Conservation (phyloP, 2,888 invertebrate genomes). For the Labia minor region DNA sequence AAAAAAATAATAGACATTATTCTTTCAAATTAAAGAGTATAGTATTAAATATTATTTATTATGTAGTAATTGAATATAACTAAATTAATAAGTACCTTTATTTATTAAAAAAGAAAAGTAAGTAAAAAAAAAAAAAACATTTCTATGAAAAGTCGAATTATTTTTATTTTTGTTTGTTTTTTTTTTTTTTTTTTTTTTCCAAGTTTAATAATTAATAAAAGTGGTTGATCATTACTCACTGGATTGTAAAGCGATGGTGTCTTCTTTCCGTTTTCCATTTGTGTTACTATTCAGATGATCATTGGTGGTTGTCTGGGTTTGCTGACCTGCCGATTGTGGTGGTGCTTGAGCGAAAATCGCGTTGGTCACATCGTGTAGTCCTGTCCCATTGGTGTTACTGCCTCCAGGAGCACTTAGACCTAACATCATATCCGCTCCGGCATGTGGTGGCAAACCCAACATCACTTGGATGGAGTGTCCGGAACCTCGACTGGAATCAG, state of each 20-base stretch:
- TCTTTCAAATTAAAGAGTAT: too few relatives aligned
- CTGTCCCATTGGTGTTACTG: not conserved
- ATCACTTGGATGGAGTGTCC: conserved; percentile 32
- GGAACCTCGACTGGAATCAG: conserved; percentile 27
- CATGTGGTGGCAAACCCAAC: conserved; percentile 16
- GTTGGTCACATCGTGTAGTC: not conserved
- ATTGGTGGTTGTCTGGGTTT: conserved; percentile 26
- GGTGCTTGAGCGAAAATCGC: conserved; percentile 15
- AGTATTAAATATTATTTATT: too few relatives aligned
- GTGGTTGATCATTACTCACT: too few relatives aligned
- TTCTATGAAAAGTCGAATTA: too few relatives aligned
- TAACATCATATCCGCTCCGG: conserved; percentile 25
- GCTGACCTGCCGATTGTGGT: conserved; percentile 31
- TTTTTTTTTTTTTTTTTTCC: too few relatives aligned
- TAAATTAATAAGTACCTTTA: too few relatives aligned
- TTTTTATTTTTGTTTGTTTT: too few relatives aligned
- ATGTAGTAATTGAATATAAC: too few relatives aligned
- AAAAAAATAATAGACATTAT: too few relatives aligned
- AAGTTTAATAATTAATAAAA: too few relatives aligned
- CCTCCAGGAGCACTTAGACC: not conserved
- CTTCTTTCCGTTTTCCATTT: conserved; percentile 36
- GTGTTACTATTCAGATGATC: conserved; percentile 33
- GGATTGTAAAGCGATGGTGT: not conserved
- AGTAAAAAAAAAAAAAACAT: too few relatives aligned
- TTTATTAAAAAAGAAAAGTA: too few relatives aligned